Conservation (phyloP, 2,113 vertebrate species). For the Corythoichthys haematopterus region DNA sequence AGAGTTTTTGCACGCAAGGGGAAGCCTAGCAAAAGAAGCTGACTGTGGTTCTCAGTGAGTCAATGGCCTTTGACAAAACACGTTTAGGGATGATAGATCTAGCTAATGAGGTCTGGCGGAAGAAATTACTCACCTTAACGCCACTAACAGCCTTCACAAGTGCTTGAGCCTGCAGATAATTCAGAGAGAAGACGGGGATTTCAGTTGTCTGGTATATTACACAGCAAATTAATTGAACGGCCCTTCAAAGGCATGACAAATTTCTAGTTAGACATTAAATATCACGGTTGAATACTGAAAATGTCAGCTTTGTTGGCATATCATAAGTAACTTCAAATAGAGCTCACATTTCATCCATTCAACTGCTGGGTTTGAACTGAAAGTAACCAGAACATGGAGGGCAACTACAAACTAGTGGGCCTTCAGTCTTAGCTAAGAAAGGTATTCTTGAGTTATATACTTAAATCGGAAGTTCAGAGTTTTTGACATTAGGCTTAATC, state of each 20-base stretch:
- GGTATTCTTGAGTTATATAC: not conserved
- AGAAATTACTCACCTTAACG: slow-evolving; percentile 45
- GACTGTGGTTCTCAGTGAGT: slow-evolving; percentile 32
- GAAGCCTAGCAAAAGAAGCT: slow-evolving; percentile 30
- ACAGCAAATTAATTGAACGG: slow-evolving; percentile 27
- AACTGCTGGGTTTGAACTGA: slow-evolving; percentile 10
- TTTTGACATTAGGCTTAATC: too few relatives aligned
- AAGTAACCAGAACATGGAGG: not conserved
- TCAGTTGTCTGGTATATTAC: slow-evolving; percentile 24
- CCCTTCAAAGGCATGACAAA: slow-evolving; percentile 17
- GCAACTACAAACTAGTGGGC: slow-evolving; percentile 1
- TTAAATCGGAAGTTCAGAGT: not conserved
- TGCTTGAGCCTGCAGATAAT: slow-evolving; percentile 15
- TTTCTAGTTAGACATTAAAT: slow-evolving; percentile 35
- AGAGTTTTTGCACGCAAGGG: slow-evolving; percentile 14
- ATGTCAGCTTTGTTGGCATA: slow-evolving; percentile 18
- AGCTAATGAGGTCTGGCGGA: slow-evolving; percentile 41
- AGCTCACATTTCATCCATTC: not conserved
- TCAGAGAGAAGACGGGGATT: slow-evolving; percentile 15
- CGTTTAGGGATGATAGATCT: slow-evolving; percentile 40
- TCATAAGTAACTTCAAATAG: slow-evolving; percentile 6
- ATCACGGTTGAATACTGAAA: slow-evolving; percentile 22
- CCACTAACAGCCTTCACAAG: slow-evolving; percentile 22
- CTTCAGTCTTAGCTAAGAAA: not conserved
- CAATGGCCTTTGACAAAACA: slow-evolving; percentile 53